Evolutionary conservation across 2,888 invertebrate genomes (phyloP).

Genomic region (Cheilosia urbana): DNA sequence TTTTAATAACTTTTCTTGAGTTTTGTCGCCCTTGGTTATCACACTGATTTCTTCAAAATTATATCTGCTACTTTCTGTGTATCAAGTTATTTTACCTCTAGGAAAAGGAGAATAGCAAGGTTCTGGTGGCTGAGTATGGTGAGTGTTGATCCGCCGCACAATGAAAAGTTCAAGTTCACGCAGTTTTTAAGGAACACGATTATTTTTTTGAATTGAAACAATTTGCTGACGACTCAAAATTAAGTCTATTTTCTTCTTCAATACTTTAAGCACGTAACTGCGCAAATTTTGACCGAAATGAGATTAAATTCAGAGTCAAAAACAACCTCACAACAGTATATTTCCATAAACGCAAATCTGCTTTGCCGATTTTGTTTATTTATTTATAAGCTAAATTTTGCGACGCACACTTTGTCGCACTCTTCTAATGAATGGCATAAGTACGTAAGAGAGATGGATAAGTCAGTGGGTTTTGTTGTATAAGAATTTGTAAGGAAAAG

Average conservation of each 20-base stretch:
- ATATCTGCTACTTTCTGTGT: too few species aligned
- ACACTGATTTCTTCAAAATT: too few species aligned
- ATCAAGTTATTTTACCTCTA: not conserved
- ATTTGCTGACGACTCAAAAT: too few species aligned
- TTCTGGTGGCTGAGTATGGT: not conserved
- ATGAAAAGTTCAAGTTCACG: slow-evolving; percentile 32
- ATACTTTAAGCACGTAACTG: not conserved
- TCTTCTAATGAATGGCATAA: not conserved
- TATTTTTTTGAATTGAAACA: not conserved
- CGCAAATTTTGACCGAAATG: not conserved
- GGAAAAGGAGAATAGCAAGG: not conserved
- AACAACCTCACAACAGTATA: too few species aligned
- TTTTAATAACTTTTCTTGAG: not conserved
- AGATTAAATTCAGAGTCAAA: too few species aligned
- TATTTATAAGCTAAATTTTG: slow-evolving; percentile 31
- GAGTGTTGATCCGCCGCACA: not conserved
- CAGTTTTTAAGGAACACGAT: not conserved
- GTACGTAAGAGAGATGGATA: not conserved
- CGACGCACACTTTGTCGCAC: slow-evolving; percentile 14
- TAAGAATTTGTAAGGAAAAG: slow-evolving; percentile 3
- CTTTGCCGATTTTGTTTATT: slow-evolving; percentile 47
- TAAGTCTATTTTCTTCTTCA: too few species aligned
- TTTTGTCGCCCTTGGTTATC: not conserved
- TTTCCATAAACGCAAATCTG: not conserved
- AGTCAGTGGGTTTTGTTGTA: not conserved